Base-by-base conservation (phyloP, 2,888 invertebrate genomes). In the Xylocampa areola region DNA sequence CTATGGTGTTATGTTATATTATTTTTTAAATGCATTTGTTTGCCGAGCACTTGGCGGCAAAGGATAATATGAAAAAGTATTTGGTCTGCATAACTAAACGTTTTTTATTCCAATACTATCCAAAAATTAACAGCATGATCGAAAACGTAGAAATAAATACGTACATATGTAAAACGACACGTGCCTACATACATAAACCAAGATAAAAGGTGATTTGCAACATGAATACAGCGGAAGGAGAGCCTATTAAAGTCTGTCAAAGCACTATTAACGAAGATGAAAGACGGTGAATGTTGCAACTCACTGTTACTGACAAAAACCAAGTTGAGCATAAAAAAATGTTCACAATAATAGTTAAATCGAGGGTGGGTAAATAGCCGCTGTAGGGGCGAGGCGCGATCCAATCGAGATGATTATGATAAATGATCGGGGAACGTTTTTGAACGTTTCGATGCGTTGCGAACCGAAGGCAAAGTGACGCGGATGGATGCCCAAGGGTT, bases 391-490 rank as follows among this genome's bases (percentile, higher is more conserved):
- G 86, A 84, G 91, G 86, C 88, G 90, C 87, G 91, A 89, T 88
- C 82, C 89, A 90, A 92, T 91, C 91, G 88, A 84, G 85, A 86
- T 88, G 90, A 92, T 92, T 92, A 92, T 92, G 93, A 92, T 92
- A 86, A 91, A 93, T 90, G 90, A 87, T 86, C 79, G 77, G 55
- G 52, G 67, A 80, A 79, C 73, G 80, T 68, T 73, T 73, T 73
- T 73, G 49, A 64, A 35, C 58, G 58, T 55, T 53, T 37, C 63
- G 65, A 66, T 68, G 69, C 62, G 58, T 57, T 68, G 65, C 58
- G 67, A 47, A 59, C 53, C 64, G 39, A 41, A 52, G 44, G 53
- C 36, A 11, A 19, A 36, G 35, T 40, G 55, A 33, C 59, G 51
- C 57, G 60, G 54, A 36, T 67, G 63, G 45, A 73, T 70, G 39